Evolutionary conservation across 1,140 invertebrate genomes (phyloP).

Genomic region (Drosophila asahinai): DNA sequence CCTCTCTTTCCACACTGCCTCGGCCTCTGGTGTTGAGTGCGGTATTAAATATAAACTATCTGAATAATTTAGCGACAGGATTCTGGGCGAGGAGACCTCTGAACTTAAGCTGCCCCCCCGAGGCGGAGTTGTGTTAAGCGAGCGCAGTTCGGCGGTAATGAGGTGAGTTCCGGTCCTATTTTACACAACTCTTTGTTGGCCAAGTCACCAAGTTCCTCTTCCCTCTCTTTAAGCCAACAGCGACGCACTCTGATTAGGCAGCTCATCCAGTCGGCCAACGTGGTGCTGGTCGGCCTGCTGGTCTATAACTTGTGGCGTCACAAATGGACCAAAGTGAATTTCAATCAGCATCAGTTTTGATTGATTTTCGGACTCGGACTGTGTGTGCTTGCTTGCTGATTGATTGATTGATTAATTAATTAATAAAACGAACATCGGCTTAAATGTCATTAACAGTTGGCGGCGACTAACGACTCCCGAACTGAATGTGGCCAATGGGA

Average conservation of each 20-base stretch:
- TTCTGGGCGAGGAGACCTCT: slow-evolving; percentile 16
- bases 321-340: slow-evolving; percentile 83
- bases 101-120: slow-evolving; percentile 40
- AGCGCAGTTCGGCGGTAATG: slow-evolving; percentile 25
- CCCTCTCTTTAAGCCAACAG: slow-evolving; percentile 46
- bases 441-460: slow-evolving; percentile 71
- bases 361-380: slow-evolving; percentile 27
- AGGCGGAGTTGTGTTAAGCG: slow-evolving; percentile 39
- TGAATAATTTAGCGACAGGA: slow-evolving; percentile 55
- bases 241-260: slow-evolving; percentile 69
- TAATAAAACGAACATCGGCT: slow-evolving; percentile 58
- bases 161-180: slow-evolving; percentile 34
- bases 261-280: slow-evolving; percentile 74
- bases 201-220: slow-evolving; percentile 3
- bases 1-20: too few species aligned
- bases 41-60: slow-evolving; percentile 52
- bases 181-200: slow-evolving; percentile 11
- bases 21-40: neutral
- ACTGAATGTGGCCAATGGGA: slow-evolving; percentile 36
- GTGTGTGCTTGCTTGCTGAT: slow-evolving; percentile 8
- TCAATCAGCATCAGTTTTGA: slow-evolving; percentile 65
- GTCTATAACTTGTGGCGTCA: slow-evolving; percentile 81
- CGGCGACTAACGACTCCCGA: slow-evolving; percentile 40
- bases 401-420: slow-evolving; percentile 75
- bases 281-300: slow-evolving; percentile 72